phyloP scores from a whole-genome alignment of 2,113 vertebrate species.

The Phyllostomus hastatus region DNA sequence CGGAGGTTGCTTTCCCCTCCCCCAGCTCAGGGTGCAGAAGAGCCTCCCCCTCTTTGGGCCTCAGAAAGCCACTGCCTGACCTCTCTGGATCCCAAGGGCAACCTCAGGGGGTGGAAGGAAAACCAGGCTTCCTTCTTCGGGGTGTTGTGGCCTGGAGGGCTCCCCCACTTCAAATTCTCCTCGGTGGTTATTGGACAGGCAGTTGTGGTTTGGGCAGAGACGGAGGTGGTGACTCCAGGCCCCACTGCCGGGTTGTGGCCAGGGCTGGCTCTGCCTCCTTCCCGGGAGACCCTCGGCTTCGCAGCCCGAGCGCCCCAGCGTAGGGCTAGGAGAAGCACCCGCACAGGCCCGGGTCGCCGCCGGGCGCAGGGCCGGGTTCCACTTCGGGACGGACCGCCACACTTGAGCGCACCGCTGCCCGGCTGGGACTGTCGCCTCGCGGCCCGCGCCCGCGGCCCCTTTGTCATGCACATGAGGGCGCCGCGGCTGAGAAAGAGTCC shows the following conservation, averaged over 20 bases:
- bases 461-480: constrained; percentile 79
- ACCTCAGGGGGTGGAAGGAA: neutral
- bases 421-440: neutral
- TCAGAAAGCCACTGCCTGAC: neutral
- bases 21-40: too few relatives aligned
- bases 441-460: neutral
- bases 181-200: neutral
- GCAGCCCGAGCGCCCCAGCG: neutral
- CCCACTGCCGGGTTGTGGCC: neutral
- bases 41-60: neutral
- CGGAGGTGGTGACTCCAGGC: rapidly evolving
- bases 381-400: neutral
- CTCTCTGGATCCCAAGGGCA: rapidly evolving
- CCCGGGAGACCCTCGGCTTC: neutral
- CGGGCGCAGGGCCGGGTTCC: neutral
- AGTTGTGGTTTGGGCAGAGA: neutral
- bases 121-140: neutral
- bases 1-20: neutral
- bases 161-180: too few relatives aligned
- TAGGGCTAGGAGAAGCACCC: neutral
- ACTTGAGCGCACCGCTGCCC: neutral
- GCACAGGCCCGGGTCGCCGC: neutral
- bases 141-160: neutral
- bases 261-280: neutral
- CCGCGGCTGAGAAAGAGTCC: constrained; percentile 75